phyloP scores from a whole-genome alignment of 2,888 invertebrate species.

The Limnephilus auricula region DNA sequence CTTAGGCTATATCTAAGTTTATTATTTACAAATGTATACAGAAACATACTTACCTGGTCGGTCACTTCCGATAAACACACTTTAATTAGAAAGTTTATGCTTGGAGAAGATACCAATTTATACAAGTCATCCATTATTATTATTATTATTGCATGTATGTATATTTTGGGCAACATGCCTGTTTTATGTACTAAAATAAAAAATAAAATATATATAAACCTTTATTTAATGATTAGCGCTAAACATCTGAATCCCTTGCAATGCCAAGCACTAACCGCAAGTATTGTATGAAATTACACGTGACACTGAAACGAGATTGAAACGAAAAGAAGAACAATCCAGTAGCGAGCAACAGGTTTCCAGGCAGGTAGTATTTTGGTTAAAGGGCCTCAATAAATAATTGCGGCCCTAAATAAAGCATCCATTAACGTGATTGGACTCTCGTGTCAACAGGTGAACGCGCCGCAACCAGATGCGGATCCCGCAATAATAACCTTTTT shows the following conservation, averaged over 20 bases:
- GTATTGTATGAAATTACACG: background rate
- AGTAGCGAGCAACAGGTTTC: conserved; percentile 7
- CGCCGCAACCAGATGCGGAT: background rate
- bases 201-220: no score
- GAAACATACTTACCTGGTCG: no score
- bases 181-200: no score
- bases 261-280: background rate
- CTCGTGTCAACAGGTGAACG: conserved; percentile 26
- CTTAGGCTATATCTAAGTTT: no score
- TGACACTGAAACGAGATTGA: background rate
- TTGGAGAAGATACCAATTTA: no score
- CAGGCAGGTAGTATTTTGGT: background rate
- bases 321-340: background rate
- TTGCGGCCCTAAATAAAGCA: conserved; percentile 8
- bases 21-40: no score
- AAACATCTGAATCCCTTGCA: background rate
- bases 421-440: conserved; percentile 22
- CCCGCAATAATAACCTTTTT: background rate
- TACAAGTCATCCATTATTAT: no score
- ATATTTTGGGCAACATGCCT: no score
- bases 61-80: no score
- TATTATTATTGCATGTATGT: no score
- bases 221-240: background rate
- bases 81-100: no score
- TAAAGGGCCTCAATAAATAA: conserved; percentile 1